A percentile compares a stretch with the other conserved stretches of the same genome.
Conservation (phyloP, 2,113 vertebrate species). For the Thinocorus orbignyianus region DNA sequence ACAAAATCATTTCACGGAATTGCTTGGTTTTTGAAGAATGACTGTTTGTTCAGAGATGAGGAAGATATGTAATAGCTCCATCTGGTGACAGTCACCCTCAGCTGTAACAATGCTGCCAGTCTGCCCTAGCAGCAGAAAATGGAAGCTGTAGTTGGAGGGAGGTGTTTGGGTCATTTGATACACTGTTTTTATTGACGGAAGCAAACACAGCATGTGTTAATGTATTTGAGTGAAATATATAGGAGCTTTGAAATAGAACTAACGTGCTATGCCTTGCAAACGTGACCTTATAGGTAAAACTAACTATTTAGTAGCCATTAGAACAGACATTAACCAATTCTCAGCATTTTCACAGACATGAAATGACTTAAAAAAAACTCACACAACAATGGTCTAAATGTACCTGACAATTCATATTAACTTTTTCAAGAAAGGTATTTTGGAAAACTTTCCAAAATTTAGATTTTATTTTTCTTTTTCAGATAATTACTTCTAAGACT, state of each 20-base stretch:
- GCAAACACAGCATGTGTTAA: accelerated
- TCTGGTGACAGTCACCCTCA: background rate
- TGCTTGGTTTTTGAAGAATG: background rate
- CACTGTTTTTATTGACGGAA: background rate
- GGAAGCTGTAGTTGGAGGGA: background rate
- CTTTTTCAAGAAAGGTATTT: background rate
- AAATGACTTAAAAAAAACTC: background rate
- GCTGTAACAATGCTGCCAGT: background rate
- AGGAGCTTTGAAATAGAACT: background rate
- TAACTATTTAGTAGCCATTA: background rate
- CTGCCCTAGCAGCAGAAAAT: background rate
- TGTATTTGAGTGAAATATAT: background rate
- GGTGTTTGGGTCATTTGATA: accelerated
- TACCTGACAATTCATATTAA: background rate
- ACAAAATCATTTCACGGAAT: background rate
- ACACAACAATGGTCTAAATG: background rate
- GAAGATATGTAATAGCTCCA: background rate
- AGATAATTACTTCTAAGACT: background rate
- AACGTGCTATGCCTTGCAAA: background rate
- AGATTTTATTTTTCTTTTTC: background rate
- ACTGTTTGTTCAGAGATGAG: background rate
- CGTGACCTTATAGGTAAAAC: background rate
- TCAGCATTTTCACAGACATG: background rate
- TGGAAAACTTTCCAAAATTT: background rate
- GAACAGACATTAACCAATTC: background rate